Conservation (phyloP, 2,888 invertebrate species). For the Ypsolopha sequella region DNA sequence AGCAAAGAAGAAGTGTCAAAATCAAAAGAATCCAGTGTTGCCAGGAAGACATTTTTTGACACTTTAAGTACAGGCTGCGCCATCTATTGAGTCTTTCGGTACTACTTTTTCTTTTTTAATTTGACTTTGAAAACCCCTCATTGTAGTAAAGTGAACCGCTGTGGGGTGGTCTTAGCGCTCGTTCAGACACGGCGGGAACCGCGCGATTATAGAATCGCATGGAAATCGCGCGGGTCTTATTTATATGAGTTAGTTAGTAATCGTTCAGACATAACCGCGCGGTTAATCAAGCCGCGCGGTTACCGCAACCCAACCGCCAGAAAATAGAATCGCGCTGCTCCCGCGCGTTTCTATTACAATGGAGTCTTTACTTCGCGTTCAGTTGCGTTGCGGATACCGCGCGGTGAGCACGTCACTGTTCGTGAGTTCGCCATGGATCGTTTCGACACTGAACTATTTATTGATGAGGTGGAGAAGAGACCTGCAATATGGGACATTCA, state of each 20-base stretch:
- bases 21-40: too few relatives aligned
- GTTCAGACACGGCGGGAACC: conserved; percentile 13
- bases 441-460: conserved; percentile 17
- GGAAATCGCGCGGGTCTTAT: conserved; percentile 12
- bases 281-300: conserved; percentile 11
- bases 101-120: too few relatives aligned
- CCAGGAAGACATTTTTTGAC: too few relatives aligned
- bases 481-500: conserved; percentile 14
- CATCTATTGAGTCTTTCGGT: too few relatives aligned
- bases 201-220: conserved; percentile 11
- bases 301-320: conserved; percentile 15
- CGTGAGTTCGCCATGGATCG: conserved; percentile 11
- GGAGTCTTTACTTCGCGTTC: too few relatives aligned
- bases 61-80: too few relatives aligned
- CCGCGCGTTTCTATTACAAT: too few relatives aligned
- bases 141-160: too few relatives aligned
- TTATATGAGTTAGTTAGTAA: conserved; percentile 12
- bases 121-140: too few relatives aligned
- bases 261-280: conserved; percentile 10
- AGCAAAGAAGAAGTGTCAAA: too few relatives aligned
- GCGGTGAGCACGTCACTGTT: conserved; percentile 8
- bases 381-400: too few relatives aligned
- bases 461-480: conserved; percentile 7
- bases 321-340: neutral
- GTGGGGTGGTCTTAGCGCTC: too few relatives aligned